Evolutionary conservation across 37 sponge, comb jelly and placozoan genomes (phyloP).

Genomic region (Petrosia ficiformis): DNA sequence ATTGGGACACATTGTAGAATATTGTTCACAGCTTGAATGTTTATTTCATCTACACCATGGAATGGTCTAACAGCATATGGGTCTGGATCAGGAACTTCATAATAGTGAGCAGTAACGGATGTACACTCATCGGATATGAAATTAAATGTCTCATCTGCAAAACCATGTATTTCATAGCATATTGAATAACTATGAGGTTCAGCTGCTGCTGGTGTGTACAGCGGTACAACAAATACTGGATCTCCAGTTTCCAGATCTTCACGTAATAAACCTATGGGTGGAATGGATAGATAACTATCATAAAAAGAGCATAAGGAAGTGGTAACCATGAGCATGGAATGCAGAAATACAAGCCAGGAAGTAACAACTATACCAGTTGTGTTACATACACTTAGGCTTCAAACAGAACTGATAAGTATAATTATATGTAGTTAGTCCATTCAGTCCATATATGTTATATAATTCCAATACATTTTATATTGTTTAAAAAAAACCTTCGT

Average conservation of each 20-base stretch:
- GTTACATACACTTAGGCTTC: too few relatives aligned
- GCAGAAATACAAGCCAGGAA: too few relatives aligned
- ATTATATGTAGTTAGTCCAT: too few relatives aligned
- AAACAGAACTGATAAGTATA: too few relatives aligned
- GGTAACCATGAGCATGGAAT: too few relatives aligned
- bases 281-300: background rate
- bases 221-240: conserved; percentile 12
- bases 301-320: too few relatives aligned
- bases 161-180: conserved; percentile 25
- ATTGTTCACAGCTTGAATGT: conserved; percentile 18
- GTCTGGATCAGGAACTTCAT: background rate
- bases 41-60: conserved; percentile 25
- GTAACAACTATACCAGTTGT: too few relatives aligned
- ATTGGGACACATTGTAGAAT: conserved; percentile 28
- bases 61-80: background rate
- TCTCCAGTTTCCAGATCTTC: conserved; percentile 8
- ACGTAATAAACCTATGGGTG: background rate
- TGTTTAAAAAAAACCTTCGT: too few relatives aligned
- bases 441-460: too few relatives aligned
- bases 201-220: background rate
- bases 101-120: conserved; percentile 7
- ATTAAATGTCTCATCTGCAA: background rate
- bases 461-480: too few relatives aligned
- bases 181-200: background rate
- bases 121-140: conserved; percentile 5